phyloP scores from a whole-genome alignment of 2,888 invertebrate species.

The Luperina testacea region DNA sequence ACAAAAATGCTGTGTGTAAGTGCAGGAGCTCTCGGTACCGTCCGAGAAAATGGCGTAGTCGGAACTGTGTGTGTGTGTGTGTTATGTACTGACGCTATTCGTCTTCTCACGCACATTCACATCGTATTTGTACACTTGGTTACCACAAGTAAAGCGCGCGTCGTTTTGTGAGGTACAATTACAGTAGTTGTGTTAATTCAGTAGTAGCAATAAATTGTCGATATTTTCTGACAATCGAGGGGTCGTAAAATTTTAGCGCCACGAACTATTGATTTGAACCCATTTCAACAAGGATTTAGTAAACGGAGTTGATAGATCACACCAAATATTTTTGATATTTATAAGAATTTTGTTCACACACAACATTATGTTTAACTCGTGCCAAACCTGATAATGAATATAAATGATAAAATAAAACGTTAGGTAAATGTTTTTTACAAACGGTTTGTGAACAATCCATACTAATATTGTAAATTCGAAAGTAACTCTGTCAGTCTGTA shows the following conservation, averaged over 20 bases:
- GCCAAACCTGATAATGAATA: neutral
- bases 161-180: neutral
- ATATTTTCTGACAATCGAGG: conserved; percentile 22
- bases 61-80: neutral
- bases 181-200: neutral
- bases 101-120: neutral
- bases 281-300: neutral
- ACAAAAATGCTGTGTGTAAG: neutral
- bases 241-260: conserved; percentile 25
- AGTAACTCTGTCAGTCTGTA: too few species aligned
- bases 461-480: too few species aligned
- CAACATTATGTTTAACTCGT: neutral
- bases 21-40: neutral
- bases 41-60: neutral
- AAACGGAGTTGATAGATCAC: neutral
- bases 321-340: neutral
- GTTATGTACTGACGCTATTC: neutral
- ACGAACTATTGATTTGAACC: conserved; percentile 30
- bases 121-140: neutral
- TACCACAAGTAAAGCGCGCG: neutral
- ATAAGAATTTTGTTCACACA: neutral
- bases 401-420: neutral
- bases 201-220: conserved; percentile 11
- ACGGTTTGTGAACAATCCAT: neutral
- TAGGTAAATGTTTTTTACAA: neutral